Base-by-base conservation (phyloP, 2,797 vertebrate species). In the Sebastes baramenuke region DNA sequence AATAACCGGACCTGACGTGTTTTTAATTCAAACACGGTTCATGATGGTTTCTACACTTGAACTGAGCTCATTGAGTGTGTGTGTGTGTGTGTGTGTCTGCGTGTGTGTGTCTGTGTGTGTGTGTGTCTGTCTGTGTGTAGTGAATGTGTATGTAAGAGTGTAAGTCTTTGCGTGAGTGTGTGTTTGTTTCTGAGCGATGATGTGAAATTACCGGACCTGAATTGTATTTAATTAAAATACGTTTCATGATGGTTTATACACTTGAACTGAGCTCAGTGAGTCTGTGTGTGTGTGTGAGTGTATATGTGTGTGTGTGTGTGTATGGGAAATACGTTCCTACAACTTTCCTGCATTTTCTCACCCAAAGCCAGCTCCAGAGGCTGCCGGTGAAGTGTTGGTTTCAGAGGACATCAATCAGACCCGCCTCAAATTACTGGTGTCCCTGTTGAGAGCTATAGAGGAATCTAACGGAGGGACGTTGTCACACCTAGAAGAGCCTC, bases 371-470 rank as follows among this genome's bases (percentile, higher is more conserved):
- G 29, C 8, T 56, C 24, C 71, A 46, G 82, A 66, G 5, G 29
- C 62, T 22, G 5, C 16, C 12, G 29, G 20, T 25, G 68, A 80
- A 1, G 56, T 1, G 5, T 12, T 2, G 1, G 9, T 22, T 34
- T 78, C 85, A 16, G 84, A 88, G 54, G 72, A 67, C 38, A 27
- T 79, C 11, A 5, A 62, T 22, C 81, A 86, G 24, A 82, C 87
- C 11, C 92, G 93, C 6, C 79, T 89, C 34, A 49, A 56, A 42
- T 80, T 96, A 24, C 94, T 95, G 10, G 91, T 90, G 2, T 86
- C 89, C 36, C 85, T 94, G 59, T 80, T 94, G 64, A 94, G 87
- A 85, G 92, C 86, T 2, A 89, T 94, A 6, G 92, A 94, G 84
- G 90, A 90, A 30, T 83, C 80, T 1, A 88, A 89, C 8, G 85